Evolutionary conservation across 1,140 invertebrate genomes (phyloP).

Genomic region (Drosophila elegans): DNA sequence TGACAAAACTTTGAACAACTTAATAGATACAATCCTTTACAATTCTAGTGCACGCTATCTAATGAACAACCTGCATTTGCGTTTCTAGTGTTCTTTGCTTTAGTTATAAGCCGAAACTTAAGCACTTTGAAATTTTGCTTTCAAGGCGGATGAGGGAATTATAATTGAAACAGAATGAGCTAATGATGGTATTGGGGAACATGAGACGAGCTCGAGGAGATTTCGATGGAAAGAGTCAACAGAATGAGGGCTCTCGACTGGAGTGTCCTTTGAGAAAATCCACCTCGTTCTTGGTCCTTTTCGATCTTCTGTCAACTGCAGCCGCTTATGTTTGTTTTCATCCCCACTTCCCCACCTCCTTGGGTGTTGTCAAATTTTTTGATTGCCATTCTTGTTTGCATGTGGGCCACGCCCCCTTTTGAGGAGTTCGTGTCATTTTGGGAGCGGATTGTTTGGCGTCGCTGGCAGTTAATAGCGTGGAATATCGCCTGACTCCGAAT

Average conservation of each 20-base stretch:
- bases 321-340: slow-evolving; percentile 40
- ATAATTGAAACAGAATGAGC: slow-evolving; percentile 67
- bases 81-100: slow-evolving; percentile 55
- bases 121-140: slow-evolving; percentile 26
- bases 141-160: slow-evolving; percentile 11
- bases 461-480: slow-evolving; percentile 46
- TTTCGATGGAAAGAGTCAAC: slow-evolving; percentile 11
- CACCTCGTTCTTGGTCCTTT: neutral
- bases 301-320: slow-evolving; percentile 44
- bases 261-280: slow-evolving; percentile 47
- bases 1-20: too few relatives aligned
- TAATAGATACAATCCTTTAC: too few relatives aligned
- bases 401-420: slow-evolving; percentile 44
- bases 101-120: slow-evolving; percentile 62
- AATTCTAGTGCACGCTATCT: slow-evolving; percentile 2
- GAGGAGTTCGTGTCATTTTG: slow-evolving; percentile 43
- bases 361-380: slow-evolving; percentile 56
- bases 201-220: slow-evolving; percentile 32
- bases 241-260: slow-evolving; percentile 36
- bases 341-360: neutral
- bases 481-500: slow-evolving; percentile 56
- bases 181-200: slow-evolving; percentile 61
- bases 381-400: slow-evolving; percentile 60
- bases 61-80: slow-evolving; percentile 61
- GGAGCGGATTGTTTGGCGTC: slow-evolving; percentile 43